These are phyloP conservation scores for Gyrodactylus salaris DNA, from an alignment of 1,140 invertebrate species.

Conservation along the genomic window DNA sequence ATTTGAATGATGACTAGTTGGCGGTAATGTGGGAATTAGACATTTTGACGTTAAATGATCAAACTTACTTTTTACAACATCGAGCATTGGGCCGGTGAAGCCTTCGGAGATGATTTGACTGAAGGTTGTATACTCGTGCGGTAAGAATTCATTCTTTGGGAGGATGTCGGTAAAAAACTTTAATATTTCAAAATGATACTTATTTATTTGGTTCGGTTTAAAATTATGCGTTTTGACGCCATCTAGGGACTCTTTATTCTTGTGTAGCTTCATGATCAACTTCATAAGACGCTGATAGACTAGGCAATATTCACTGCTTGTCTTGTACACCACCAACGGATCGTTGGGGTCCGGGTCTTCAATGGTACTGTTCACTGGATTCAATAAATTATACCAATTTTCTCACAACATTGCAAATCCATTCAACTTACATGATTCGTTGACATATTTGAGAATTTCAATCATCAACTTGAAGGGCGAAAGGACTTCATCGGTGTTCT, in stretches of 20 bases:
- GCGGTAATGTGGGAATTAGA: not conserved
- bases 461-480: not conserved
- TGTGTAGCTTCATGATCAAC: not conserved
- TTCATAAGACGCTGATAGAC: not conserved
- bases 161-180: not conserved
- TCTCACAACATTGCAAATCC: not conserved
- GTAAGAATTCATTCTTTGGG: not conserved
- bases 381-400: too few species aligned
- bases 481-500: not conserved
- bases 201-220: not conserved
- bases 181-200: not conserved
- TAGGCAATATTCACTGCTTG: not conserved
- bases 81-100: not conserved
- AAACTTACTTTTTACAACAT: not conserved
- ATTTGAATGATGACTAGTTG: not conserved
- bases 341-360: not conserved
- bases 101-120: not conserved
- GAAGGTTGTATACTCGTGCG: not conserved
- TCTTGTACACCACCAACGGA: not conserved
- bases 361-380: too few species aligned
- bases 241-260: not conserved
- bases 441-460: not conserved
- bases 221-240: not conserved
- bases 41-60: not conserved
- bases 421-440: not conserved